Evolutionary conservation across 37 sponge, comb jelly and placozoan genomes (phyloP), one percentile per base, ranked within the genome.

Genomic region (Lycopodina hypogea): DNA sequence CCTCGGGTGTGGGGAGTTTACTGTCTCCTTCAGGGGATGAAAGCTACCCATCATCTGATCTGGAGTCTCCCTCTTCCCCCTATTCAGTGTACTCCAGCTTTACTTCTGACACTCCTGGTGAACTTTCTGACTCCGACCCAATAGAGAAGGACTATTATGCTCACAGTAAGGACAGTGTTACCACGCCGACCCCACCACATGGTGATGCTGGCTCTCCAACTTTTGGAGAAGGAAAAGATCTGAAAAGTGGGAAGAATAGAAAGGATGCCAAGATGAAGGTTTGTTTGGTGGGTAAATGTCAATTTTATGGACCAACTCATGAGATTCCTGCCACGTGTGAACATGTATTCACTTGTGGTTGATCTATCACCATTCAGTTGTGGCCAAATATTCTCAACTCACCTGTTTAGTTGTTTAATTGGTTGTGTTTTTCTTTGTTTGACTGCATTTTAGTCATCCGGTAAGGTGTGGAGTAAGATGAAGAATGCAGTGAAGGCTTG

Each of bases 401-500:
- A n/a, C n/a, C n/a, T n/a, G n/a, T n/a, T n/a, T n/a, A n/a, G n/a
- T n/a, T n/a, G n/a, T n/a, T n/a, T n/a, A n/a, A n/a, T n/a, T n/a
- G n/a, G n/a, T n/a, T n/a, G n/a, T 45, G 48, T 9, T 12, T 45
- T 4, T 45, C 9, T 45, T 45, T 45, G 8, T 45, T 45, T 45
- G 48, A 45, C 48, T 45, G 4, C 48, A 45, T 4, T 4, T 4
- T 45, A n/a, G n/a, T n/a, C n/a, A n/a, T n/a, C n/a, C n/a, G 48
- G 48, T 9, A 45, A 45, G 2, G 57, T 32, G 52, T 95, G 92
- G 89, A 45, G 65, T 35, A 83, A 67, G 29, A 73, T 95, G 6
- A 82, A 61, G 63, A 88, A 95, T 53, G 83, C 66, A 15, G 87
- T 96, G 53, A 65, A 79, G 39, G 86, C 89, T 17, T 95, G 96